Percentiles rank a stretch among this genome's conserved stretches.
phyloP scores from a whole-genome alignment of 2,888 invertebrate species.

The Tenthredo distinguenda region DNA sequence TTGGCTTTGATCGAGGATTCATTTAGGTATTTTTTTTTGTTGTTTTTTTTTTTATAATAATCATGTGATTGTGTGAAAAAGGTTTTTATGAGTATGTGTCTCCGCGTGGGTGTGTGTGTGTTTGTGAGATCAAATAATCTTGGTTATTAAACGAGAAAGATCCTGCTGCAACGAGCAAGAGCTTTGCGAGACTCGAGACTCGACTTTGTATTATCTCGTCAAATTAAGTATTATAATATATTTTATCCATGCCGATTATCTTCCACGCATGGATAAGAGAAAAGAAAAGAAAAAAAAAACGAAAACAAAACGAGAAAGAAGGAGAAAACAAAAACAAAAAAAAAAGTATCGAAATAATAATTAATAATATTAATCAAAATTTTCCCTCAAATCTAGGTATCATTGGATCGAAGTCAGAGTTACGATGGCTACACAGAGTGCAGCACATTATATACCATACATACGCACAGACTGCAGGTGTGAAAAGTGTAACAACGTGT shows the following conservation, averaged over 20 bases:
- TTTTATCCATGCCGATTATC: not conserved
- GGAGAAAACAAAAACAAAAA: not conserved
- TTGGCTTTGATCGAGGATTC: slow-evolving; percentile 49
- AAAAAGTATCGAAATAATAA: not conserved
- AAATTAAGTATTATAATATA: not conserved
- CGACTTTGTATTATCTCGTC: not conserved
- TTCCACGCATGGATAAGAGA: not conserved
- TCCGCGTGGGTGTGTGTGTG: not conserved
- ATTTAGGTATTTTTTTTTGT: not conserved
- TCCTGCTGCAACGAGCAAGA: slow-evolving; percentile 4
- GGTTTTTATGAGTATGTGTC: not conserved
- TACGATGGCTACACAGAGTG: not conserved
- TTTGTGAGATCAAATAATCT: slow-evolving; percentile 37
- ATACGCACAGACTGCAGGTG: not conserved
- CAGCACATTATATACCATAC: not conserved
- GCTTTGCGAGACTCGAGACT: not conserved
- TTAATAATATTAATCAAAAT: not conserved
- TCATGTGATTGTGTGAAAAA: not conserved
- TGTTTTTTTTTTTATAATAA: not conserved
- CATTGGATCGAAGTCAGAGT: slow-evolving; percentile 16
- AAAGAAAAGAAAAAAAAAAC: not conserved
- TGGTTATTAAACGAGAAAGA: not conserved
- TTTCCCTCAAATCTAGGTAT: not conserved
- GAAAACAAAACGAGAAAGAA: not conserved
- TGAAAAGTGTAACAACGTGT: slow-evolving; percentile 2